Conservation (phyloP, 2,888 invertebrate species). For the Drosophila parthenogenetica region DNA sequence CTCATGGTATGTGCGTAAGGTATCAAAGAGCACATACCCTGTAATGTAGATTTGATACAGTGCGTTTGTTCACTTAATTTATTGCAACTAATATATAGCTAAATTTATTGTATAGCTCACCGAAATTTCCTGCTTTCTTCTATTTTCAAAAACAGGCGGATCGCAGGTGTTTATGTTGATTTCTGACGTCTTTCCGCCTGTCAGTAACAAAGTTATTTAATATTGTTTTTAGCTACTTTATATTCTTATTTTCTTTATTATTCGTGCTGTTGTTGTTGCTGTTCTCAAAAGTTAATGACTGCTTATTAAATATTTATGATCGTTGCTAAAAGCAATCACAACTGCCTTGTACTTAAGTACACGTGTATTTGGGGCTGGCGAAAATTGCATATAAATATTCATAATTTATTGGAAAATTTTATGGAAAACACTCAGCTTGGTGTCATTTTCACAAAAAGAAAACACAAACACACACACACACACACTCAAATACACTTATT, state of each 20-base stretch:
- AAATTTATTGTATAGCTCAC: background rate
- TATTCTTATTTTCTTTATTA: constrained; percentile 2
- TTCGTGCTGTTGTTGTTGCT: background rate
- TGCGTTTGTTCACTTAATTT: background rate
- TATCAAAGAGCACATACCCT: constrained; percentile 1
- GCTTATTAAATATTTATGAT: constrained; percentile 62
- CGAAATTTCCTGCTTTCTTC: too few relatives aligned
- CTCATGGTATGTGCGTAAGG: background rate
- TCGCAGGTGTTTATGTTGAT: constrained; percentile 45
- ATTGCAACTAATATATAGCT: background rate
- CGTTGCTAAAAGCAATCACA: constrained; percentile 37
- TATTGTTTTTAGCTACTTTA: constrained; percentile 11
- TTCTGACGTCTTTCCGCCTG: constrained; percentile 13
- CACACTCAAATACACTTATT: background rate
- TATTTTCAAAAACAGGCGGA: constrained; percentile 14
- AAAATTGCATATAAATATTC: constrained; percentile 48
- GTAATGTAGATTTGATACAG: background rate
- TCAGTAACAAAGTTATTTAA: constrained; percentile 4
- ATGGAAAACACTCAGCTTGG: constrained; percentile 18
- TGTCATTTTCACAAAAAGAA: background rate
- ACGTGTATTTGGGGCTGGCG: constrained; percentile 7
- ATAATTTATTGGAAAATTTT: constrained; percentile 47
- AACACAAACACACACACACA: too few relatives aligned
- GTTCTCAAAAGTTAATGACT: constrained; percentile 31
- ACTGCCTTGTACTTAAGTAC: constrained; percentile 4